These are phyloP conservation scores for Hypsibius dujardini DNA, from an alignment of 1,140 invertebrate genomes.

Conservation along the genomic window DNA sequence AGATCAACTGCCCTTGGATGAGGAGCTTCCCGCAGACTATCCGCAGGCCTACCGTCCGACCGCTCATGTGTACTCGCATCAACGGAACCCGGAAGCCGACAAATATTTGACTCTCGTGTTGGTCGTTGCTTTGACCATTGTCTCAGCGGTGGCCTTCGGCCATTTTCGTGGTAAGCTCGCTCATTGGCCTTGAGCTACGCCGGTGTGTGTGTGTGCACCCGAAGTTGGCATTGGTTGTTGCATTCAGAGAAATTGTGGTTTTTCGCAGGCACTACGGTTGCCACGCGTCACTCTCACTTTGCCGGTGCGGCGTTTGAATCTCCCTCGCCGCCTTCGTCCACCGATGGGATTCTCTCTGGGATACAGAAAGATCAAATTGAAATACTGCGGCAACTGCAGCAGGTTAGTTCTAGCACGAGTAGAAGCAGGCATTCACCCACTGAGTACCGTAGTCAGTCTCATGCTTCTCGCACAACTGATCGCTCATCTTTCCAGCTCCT, in stretches of 20 bases:
- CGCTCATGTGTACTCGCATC: not conserved
- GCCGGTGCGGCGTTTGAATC: not conserved
- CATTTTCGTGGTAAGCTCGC: not conserved
- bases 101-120: not conserved
- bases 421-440: too few species aligned
- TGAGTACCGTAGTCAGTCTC: too few species aligned
- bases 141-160: not conserved
- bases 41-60: not conserved
- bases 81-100: not conserved
- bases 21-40: constrained; percentile 5
- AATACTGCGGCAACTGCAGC: not conserved
- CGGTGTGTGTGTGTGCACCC: too few species aligned
- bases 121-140: not conserved
- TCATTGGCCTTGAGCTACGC: not conserved
- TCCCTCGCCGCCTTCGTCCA: not conserved
- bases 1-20: not conserved
- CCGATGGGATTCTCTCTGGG: not conserved
- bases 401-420: not conserved
- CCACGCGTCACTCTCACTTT: not conserved
- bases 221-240: too few species aligned
- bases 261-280: not conserved
- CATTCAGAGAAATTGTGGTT: not conserved
- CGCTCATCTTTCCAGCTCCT: not conserved
- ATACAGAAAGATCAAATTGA: not conserved
- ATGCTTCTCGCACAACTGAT: too few species aligned